Evolutionary conservation across 2,797 vertebrate genomes (phyloP).

Genomic region (Lepus townsendii): DNA sequence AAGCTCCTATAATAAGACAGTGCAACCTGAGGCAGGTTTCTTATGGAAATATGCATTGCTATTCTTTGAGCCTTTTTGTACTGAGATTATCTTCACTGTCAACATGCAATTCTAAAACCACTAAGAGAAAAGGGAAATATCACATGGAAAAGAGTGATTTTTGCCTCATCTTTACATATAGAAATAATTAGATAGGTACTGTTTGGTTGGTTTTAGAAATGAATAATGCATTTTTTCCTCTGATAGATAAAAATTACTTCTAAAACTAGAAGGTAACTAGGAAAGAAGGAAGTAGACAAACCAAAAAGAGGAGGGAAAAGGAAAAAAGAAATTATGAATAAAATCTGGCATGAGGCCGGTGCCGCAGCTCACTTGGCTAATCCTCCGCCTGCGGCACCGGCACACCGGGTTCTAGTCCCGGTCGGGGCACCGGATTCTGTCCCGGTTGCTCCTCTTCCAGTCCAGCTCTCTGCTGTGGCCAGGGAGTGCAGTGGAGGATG

Average conservation of each 20-base stretch:
- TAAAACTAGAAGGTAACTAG: not conserved
- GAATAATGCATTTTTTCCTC: not conserved
- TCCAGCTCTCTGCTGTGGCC: too few species aligned
- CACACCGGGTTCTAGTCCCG: too few species aligned
- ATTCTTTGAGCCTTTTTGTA: not conserved
- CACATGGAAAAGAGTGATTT: not conserved
- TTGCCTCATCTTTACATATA: constrained; percentile 1
- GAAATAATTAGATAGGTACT: not conserved
- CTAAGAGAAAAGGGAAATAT: not conserved
- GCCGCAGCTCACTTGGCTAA: too few species aligned
- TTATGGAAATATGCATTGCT: not conserved
- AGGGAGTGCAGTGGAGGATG: too few species aligned
- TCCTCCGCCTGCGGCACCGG: too few species aligned
- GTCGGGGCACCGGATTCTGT: too few species aligned
- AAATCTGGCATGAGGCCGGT: not conserved
- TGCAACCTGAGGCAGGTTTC: not conserved
- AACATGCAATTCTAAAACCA: not conserved
- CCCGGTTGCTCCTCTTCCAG: too few species aligned
- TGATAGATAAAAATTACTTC: not conserved
- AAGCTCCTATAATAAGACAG: not conserved
- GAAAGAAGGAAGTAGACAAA: not conserved
- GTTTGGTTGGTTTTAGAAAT: constrained; percentile 12
- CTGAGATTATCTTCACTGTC: not conserved
- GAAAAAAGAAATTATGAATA: not conserved
- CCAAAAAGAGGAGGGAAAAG: not conserved